These are phyloP conservation scores for Poecilia gillii DNA, from an alignment of 2,797 vertebrate species.

Conservation along the genomic window DNA sequence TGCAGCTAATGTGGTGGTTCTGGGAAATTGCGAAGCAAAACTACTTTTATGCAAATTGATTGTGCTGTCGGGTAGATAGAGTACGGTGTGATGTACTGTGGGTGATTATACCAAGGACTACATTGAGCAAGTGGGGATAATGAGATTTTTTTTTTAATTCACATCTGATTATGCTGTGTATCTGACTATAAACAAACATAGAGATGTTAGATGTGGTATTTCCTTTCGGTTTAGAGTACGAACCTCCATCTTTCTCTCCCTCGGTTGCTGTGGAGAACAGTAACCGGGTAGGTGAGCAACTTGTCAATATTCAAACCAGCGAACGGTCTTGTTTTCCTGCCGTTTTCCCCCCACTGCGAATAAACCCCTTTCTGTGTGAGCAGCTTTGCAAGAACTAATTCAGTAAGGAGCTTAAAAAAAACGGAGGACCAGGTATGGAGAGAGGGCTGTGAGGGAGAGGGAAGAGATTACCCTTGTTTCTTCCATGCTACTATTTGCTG, in stretches of 20 bases:
- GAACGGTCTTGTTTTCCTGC: constrained; percentile 56
- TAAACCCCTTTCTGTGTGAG: constrained; percentile 68
- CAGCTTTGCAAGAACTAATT: constrained; percentile 74
- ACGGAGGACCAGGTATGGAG: constrained; percentile 68
- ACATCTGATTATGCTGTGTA: constrained; percentile 28
- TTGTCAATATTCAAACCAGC: constrained; percentile 35
- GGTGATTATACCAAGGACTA: constrained; percentile 62
- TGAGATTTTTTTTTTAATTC: constrained; percentile 35
- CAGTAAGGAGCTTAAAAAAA: constrained; percentile 76
- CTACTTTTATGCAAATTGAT: constrained; percentile 68
- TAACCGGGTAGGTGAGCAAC: constrained; percentile 40
- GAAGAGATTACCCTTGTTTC: constrained; percentile 80
- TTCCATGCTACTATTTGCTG: constrained; percentile 76
- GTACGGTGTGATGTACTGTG: constrained; percentile 32
- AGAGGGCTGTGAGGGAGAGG: constrained; percentile 63
- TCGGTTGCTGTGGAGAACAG: constrained; percentile 26
- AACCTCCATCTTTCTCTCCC: background rate
- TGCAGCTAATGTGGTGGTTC: constrained; percentile 29
- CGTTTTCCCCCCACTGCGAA: constrained; percentile 67
- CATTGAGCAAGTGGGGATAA: constrained; percentile 36
- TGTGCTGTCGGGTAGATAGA: constrained; percentile 58
- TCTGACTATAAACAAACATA: constrained; percentile 21
- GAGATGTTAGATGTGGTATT: constrained; percentile 15
- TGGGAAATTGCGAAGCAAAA: constrained; percentile 50
- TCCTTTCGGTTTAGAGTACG: constrained; percentile 5